Base-by-base conservation (phyloP, 1,140 invertebrate genomes). In the Agrypnia vestita region DNA sequence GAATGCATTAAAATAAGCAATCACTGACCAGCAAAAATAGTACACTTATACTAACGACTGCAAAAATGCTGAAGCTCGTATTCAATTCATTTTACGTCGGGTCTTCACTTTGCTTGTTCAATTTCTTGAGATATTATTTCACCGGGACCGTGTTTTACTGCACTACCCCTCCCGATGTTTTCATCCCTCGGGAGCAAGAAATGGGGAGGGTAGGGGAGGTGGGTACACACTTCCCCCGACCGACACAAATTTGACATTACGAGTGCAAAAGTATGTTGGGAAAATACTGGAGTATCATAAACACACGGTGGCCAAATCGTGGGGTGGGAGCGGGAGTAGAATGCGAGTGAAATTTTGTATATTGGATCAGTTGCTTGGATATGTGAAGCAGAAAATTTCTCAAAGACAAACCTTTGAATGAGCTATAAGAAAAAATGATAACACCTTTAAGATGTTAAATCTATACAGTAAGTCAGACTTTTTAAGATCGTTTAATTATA, bases 221-320 rank as follows among this genome's bases (percentile, higher is more conserved):
- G 25, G 25, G 25, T 35, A 35, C 25, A 35, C 25, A 6, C 25
- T 12, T 25, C 53, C 77, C 19, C 64, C 67, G 72, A 69, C 73
- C 78, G 81, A 82, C 81, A 82, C 81, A 82, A 82, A 82, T 82
- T 82, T 82, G 81, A 82, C 81, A 80, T 82, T 82, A 82, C 78
- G 76, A 82, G 81, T 82, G 81, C 81, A 82, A 82, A 82, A 82
- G 81, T 82, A 82, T 82, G 81, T 82, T 78, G 78, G 64, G 77
- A 82, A 79, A 82, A 82, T 79, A 62, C 80, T 76, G 47, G 75
- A 79, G 80, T 72, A 72, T 67, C 73, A 81, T 79, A 81, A 81
- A 81, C 73, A 81, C 76, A 55, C 76, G 47, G 69, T 73, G 69
- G 69, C 19, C 21, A 15, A 53, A 53, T 55, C 35, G 67, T 8